Conservation (phyloP, 2,888 invertebrate genomes). For the Drosophila tanythrix region DNA sequence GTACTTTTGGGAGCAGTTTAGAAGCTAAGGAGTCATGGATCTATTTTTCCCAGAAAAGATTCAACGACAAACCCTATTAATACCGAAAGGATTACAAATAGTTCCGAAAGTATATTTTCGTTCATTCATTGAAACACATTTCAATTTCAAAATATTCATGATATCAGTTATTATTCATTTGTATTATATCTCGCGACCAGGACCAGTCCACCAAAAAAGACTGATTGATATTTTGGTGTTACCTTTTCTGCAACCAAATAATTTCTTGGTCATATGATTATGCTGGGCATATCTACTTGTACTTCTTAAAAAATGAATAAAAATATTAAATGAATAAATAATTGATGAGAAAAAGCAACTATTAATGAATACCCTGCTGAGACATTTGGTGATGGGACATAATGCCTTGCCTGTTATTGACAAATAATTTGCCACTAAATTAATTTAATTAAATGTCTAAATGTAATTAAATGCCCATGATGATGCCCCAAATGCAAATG, state of each 20-base stretch:
- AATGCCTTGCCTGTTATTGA: slow-evolving; percentile 52
- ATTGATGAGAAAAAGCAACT: neutral
- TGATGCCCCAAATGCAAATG: slow-evolving; percentile 70
- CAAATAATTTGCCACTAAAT: slow-evolving; percentile 72
- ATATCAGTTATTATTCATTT: neutral
- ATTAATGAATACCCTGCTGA: slow-evolving; percentile 10
- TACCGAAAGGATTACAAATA: neutral
- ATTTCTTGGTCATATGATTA: neutral
- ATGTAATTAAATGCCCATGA: slow-evolving; percentile 76
- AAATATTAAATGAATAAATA: slow-evolving; percentile 14
- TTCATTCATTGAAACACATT: neutral
- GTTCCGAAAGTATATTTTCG: neutral
- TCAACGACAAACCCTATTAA: too few relatives aligned
- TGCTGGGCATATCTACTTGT: neutral
- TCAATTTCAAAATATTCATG: neutral
- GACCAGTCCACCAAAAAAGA: neutral
- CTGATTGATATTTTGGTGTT: neutral
- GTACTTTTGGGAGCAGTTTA: too few relatives aligned
- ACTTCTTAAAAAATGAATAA: neutral
- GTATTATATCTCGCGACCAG: neutral
- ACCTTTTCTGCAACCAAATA: neutral
- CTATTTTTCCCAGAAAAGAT: too few relatives aligned
- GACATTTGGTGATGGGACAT: slow-evolving; percentile 34
- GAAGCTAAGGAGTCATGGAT: too few relatives aligned
- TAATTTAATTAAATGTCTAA: slow-evolving; percentile 81